Base-by-base conservation (phyloP, 2,113 vertebrate genomes). In the Meriones unguiculatus region DNA sequence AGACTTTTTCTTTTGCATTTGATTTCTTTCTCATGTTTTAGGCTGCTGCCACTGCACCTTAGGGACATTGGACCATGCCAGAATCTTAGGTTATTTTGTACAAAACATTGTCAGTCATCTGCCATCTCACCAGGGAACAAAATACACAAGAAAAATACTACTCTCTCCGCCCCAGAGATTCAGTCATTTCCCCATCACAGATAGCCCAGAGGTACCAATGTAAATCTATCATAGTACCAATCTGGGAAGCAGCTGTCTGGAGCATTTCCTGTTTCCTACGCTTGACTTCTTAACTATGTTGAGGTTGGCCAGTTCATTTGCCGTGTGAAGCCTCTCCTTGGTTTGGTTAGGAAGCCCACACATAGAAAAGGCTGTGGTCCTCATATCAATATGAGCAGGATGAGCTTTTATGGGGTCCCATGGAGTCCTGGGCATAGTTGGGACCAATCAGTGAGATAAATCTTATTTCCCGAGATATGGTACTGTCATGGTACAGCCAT, bases 41-140 rank as follows among this genome's bases (percentile, higher is more conserved):
- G 5, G 46, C 8, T 87, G 38, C 11, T 72, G 28, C 20, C 5
- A 1, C 28, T 88, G 62, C 57, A 73, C 24, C 11, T 50, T 78
- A 18, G 50, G 50, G 52, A 57, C 14, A 5, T 0, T 76, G 65
- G 59, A 14, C 93, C 94, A 76, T 1, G 72, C 81, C 50, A 41
- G 93, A 96, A 89, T 96, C 84, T 92, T 95, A 84, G 90, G 89
- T 95, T 94, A 94, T 75, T 67, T 46, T 95, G 46, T n/a, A 93
- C 50, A 0, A 0, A 97, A 65, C 28, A 84, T 85, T 59, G 24
- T 46, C 30, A 32, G 41, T 9, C 2, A 38, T 95, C 70, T 35
- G 38, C 22, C 50, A 80, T 62, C 72, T 95, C 95, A 65, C 89
- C 35, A 80, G 91, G 38, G 90, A 84, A 41, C 50, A 81, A 38